Base-by-base conservation (phyloP, 2,113 vertebrate genomes). In the Himantopus leucocephalus region DNA sequence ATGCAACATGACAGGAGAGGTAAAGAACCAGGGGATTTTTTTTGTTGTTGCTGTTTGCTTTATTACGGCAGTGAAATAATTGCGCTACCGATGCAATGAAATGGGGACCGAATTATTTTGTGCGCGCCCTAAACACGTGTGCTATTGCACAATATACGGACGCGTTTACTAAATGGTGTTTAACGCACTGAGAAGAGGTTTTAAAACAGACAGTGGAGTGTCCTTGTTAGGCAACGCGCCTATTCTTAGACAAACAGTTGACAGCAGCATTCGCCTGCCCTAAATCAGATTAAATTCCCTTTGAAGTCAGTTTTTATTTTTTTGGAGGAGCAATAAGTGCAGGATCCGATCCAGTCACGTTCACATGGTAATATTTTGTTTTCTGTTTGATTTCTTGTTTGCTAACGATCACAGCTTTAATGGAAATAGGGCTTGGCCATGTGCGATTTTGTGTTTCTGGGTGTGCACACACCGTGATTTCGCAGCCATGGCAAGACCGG, bases 1-100 rank as follows among this genome's bases (percentile, higher is more conserved):
- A 98, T 82, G 75, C 60, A 97, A 94, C 64, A 34, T 98, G 97
- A 98, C 97, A 98, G 96, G 56, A 95, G 98, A 93, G 89, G 94
- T 96, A 98, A 98, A 98, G 93, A 97, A 97, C 94, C 96, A 96
- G 95, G 78, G 55, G 60, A 10, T 56, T 53, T 48, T 55, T 55
- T 56, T 50, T 53, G 43, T 60, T 35, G 5, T n/a, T 24, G 13
- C 39, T n/a, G 22, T 77, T 56, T 92, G 22, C 59, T 93, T 77
- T 85, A 47, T 74, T 60, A n/a, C 74, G 53, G 62, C 67, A 35
- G 70, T 23, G 90, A 92, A 92, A 92, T 86, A 91, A 90, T 86
- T 71, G 34, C 52, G 15, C 67, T 29, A 37, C 53, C 15, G 19
- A 83, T 45, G 64, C 74, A 14, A 80, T 10, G 50, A 87, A 91